Conservation (phyloP, 2,797 vertebrate genomes). For the Valencia hispanica region DNA sequence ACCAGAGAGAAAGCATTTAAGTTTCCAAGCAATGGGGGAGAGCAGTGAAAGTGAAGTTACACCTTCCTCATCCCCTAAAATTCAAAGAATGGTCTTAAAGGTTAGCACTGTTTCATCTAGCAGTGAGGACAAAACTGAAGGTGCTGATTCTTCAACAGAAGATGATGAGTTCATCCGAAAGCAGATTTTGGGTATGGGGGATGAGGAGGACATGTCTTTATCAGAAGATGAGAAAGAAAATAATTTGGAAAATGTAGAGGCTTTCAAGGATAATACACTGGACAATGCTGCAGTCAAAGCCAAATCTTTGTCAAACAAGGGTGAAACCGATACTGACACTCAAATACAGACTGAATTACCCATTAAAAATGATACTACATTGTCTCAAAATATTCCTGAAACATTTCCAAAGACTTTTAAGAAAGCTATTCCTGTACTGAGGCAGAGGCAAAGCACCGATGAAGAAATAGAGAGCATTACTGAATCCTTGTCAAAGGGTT, state of each 20-base stretch:
- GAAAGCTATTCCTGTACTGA: slow-evolving; percentile 66
- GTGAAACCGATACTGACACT: slow-evolving; percentile 79
- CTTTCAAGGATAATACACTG: slow-evolving; percentile 71
- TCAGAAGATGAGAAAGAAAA: slow-evolving; percentile 89
- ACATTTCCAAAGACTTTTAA: slow-evolving; percentile 51
- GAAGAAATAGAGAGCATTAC: slow-evolving; percentile 94
- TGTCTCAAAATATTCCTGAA: slow-evolving; percentile 71
- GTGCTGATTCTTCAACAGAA: slow-evolving; percentile 89
- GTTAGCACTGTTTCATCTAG: slow-evolving; percentile 86
- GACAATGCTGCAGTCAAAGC: slow-evolving; percentile 75
- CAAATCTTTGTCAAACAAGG: slow-evolving; percentile 75
- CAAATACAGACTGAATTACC: slow-evolving; percentile 68
- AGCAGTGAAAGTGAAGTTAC: slow-evolving; percentile 92
- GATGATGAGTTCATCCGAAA: slow-evolving; percentile 94
- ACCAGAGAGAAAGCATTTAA: slow-evolving; percentile 64
- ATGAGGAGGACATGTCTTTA: slow-evolving; percentile 87
- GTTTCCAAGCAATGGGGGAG: slow-evolving; percentile 81
- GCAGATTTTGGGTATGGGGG: slow-evolving; percentile 93
- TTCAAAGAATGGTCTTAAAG: slow-evolving; percentile 82
- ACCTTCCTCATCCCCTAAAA: slow-evolving; percentile 85
- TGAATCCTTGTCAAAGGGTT: slow-evolving; percentile 93
- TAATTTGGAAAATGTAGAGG: slow-evolving; percentile 78
- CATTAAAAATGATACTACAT: slow-evolving; percentile 77
- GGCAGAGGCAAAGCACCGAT: slow-evolving; percentile 76
- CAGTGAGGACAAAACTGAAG: slow-evolving; percentile 92